Percentiles rank a stretch among this genome's conserved stretches.
phyloP scores from a whole-genome alignment of 2,888 invertebrate genomes.

The Pyrrhia umbra region DNA sequence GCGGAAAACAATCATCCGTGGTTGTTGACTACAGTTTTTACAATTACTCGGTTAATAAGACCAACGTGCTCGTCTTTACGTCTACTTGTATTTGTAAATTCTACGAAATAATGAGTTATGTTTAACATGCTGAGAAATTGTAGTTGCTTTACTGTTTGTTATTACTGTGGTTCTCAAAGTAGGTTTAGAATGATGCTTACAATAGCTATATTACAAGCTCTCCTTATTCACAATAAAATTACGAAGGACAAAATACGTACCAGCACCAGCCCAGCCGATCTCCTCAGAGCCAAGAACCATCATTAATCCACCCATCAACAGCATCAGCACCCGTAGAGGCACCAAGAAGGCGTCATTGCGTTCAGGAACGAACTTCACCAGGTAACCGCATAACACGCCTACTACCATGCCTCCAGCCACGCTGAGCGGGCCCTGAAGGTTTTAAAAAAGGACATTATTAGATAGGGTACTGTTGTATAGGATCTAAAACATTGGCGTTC shows the following conservation, averaged over 20 bases:
- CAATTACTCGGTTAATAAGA: slow-evolving; percentile 66
- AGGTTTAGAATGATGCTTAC: neutral
- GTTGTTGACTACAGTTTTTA: slow-evolving; percentile 67
- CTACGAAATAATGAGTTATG: slow-evolving; percentile 43
- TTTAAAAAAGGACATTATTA: neutral
- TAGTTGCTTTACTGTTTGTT: slow-evolving; percentile 17
- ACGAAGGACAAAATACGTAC: slow-evolving; percentile 66
- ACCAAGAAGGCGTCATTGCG: slow-evolving; percentile 95
- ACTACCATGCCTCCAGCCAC: slow-evolving; percentile 95
- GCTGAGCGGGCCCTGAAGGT: slow-evolving; percentile 93
- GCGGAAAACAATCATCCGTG: slow-evolving; percentile 71
- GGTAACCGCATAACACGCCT: slow-evolving; percentile 94
- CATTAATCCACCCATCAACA: slow-evolving; percentile 95
- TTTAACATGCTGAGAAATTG: slow-evolving; percentile 24
- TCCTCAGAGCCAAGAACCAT: slow-evolving; percentile 96
- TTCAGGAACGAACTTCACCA: slow-evolving; percentile 96
- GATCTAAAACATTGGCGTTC: neutral
- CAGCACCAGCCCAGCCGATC: slow-evolving; percentile 92
- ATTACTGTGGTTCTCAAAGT: slow-evolving; percentile 6
- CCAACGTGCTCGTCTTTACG: slow-evolving; percentile 59
- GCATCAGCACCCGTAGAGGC: slow-evolving; percentile 94
- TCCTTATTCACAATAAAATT: neutral
- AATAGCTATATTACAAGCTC: neutral
- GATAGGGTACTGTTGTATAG: neutral
- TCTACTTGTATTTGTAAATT: slow-evolving; percentile 64